Evolutionary conservation across 2,113 vertebrate species (phyloP), one percentile per base, ranked within the genome.

Genomic region (Stictonetta naevosa): DNA sequence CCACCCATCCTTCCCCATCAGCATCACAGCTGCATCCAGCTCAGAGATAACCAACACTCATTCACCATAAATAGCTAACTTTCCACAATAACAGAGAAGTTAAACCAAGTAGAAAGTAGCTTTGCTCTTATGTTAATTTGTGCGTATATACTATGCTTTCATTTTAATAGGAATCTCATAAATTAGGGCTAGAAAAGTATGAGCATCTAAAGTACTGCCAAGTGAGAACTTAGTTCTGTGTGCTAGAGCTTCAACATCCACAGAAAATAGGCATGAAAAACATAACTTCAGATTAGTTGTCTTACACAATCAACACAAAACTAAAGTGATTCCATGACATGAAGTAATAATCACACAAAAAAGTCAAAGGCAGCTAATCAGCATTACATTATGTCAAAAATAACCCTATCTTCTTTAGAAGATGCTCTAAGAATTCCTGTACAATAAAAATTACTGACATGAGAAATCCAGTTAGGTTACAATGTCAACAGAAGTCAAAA

Each of bases 401-500:
- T 63, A 90, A 62, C 48, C 59, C 80, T 59, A 72, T 83, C 83
- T 68, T 22, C 63, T 31, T 72, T 58, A 91, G 82, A 93, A 96
- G 84, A 82, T 16, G 20, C 13, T 83, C 33, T 19, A 58, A 59
- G 44, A 42, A 91, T 83, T 71, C 76, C 68, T 63, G 33, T 21
- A 50, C 78, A 42, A 92, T 97, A 84, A 92, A 90, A 75, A 91
- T 88, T 90, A 94, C 22, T 75, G 76, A 88, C 52, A 53, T 77
- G 95, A 12, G 36, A 58, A 88, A 71, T 71, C 53, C 75, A 62
- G 85, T 81, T 93, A 68, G 38, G 79, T 58, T 62, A 67, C 79
- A 88, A 53, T 91, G 83, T 86, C 88, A 93, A 84, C 40, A 72
- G 46, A 92, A 95, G 86, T 90, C 94, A 95, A 79, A 83, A 75